Evolutionary conservation across 2,113 vertebrate genomes (phyloP).

Genomic region (Ondatra zibethicus): DNA sequence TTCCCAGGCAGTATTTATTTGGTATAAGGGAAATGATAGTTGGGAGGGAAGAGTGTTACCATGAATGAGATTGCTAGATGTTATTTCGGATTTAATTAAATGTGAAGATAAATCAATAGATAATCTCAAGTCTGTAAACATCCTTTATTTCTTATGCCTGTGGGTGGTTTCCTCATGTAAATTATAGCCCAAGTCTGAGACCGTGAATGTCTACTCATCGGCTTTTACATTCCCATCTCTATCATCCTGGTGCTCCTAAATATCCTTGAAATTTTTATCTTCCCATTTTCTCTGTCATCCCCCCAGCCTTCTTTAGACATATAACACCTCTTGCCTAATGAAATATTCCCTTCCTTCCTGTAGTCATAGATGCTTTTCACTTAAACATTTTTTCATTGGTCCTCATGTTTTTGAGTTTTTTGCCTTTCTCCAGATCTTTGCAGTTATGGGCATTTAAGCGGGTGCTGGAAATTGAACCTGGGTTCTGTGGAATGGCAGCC

Average conservation of each 20-base stretch:
- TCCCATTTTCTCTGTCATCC: neutral
- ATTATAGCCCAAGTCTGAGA: neutral
- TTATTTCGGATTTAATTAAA: neutral
- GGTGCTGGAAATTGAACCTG: neutral
- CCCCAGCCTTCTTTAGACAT: neutral
- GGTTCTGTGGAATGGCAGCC: neutral
- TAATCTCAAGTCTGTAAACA: neutral
- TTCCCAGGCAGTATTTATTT: neutral
- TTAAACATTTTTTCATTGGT: neutral
- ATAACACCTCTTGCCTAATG: neutral
- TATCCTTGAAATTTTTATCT: neutral
- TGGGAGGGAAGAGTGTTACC: neutral
- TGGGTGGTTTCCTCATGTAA: neutral
- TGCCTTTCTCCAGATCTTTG: neutral
- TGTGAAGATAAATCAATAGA: neutral
- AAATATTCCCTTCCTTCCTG: neutral
- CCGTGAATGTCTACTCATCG: neutral
- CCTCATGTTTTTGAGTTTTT: neutral
- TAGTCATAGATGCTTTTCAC: neutral
- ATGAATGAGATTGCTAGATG: neutral
- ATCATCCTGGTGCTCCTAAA: neutral
- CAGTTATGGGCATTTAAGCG: neutral
- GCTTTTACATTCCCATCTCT: neutral
- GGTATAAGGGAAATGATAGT: neutral
- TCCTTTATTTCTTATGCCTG: neutral